Evolutionary conservation across 2,888 invertebrate genomes (phyloP), one percentile per base, ranked within the genome.

Genomic region (Druceiella hillmani): DNA sequence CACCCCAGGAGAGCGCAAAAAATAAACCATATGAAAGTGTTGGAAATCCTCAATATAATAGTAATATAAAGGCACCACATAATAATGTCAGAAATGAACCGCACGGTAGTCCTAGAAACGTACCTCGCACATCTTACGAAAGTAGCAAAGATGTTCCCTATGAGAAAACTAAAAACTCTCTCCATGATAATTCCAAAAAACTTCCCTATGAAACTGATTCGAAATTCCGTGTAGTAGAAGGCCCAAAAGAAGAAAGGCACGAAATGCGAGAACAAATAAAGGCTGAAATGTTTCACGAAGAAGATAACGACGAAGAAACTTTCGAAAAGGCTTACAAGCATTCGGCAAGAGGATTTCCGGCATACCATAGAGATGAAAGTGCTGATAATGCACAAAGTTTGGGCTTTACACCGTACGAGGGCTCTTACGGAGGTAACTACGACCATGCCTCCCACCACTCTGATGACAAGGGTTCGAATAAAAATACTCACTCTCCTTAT

Each of bases 241-340:
- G 66, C 51, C 51, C 59, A 5, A 61, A 64, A 1, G 60, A 64
- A 20, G 61, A 61, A 43, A 55, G 55, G 38, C 58, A 61, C 16
- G 54, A 56, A 32, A 53, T 58, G 11, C 53, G 54, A 35, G 64
- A 64, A 47, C 57, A 65, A 45, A 52, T 60, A 37, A 54, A 55
- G 33, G 59, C 57, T 16, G 57, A 62, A 50, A 57, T 59, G 42
- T 50, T 60, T 1, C 56, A 58, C 14, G 55, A 58, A n/a, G 63
- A 66, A 41, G 62, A 63, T 46, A 64, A 68, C 34, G 64, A 56
- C 27, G 71, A 72, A 49, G 61, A 71, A 50, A 62, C 67, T 43
- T 72, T 71, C 46, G 69, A 71, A 46, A 64, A 63, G 32, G 64
- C 62, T 2, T 72, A 71, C 36, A 61, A 66, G 50, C 55, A 67